phyloP scores from a whole-genome alignment of 2,888 invertebrate genomes.

The Formica aserva region DNA sequence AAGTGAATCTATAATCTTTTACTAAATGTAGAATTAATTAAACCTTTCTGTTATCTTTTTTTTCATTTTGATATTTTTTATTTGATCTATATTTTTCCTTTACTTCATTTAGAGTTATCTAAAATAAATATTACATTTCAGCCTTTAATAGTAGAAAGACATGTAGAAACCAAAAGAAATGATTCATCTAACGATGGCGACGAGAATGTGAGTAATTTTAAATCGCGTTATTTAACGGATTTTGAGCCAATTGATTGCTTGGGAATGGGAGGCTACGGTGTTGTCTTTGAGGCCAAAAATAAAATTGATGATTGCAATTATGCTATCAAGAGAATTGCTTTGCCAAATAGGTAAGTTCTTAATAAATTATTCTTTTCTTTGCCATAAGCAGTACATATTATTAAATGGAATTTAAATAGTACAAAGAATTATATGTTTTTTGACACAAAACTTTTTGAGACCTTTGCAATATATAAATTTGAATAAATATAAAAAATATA shows the following conservation, averaged over 20 bases:
- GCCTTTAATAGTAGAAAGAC: constrained; percentile 82
- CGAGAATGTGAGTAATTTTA: constrained; percentile 79
- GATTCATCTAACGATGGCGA: constrained; percentile 78
- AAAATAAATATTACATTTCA: constrained; percentile 59
- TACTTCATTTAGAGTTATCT: constrained; percentile 8
- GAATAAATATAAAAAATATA: background rate
- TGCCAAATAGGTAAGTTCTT: constrained; percentile 90
- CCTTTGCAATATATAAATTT: background rate
- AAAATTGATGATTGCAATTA: constrained; percentile 97
- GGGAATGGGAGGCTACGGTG: constrained; percentile 97
- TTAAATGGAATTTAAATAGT: constrained; percentile 3
- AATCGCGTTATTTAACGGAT: constrained; percentile 92
- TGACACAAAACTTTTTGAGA: background rate
- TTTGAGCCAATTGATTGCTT: constrained; percentile 93
- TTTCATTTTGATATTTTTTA: constrained; percentile 3
- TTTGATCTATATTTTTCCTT: background rate
- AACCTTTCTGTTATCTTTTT: background rate
- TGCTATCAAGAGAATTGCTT: constrained; percentile 96
- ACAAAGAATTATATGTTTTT: background rate
- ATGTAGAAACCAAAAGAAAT: constrained; percentile 78
- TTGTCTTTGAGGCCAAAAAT: constrained; percentile 97
- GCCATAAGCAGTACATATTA: background rate
- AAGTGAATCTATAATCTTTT: constrained; percentile 59
- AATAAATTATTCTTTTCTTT: constrained; percentile 15
- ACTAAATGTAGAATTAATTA: background rate